A percentile compares a stretch with the other conserved stretches of the same genome.
Conservation (phyloP, 2,888 invertebrate genomes). For the Mystacides longicornis region DNA sequence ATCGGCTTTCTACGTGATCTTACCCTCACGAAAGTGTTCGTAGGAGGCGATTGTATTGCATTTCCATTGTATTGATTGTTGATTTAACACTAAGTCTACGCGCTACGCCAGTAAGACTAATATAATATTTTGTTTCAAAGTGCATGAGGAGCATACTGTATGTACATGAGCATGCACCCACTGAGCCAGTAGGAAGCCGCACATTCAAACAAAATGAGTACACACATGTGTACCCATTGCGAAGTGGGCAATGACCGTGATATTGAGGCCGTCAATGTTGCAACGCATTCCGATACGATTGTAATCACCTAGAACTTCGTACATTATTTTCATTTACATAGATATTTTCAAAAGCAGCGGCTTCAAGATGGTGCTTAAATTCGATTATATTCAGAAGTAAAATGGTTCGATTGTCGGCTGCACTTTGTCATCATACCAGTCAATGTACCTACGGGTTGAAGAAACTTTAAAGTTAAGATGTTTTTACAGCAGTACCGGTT, state of each 20-base stretch:
- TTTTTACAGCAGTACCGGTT: neutral
- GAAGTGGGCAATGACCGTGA: conserved; percentile 11
- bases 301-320: neutral
- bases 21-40: too few relatives aligned
- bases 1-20: too few relatives aligned
- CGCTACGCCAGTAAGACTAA: too few relatives aligned
- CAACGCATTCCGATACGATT: conserved; percentile 5
- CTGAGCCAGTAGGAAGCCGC: neutral
- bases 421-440: neutral
- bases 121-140: too few relatives aligned
- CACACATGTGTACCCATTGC: conserved; percentile 28
- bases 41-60: too few relatives aligned
- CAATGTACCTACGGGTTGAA: neutral
- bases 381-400: too few relatives aligned
- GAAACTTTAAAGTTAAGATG: neutral
- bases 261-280: conserved; percentile 8
- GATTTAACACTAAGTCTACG: too few relatives aligned
- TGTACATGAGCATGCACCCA: neutral
- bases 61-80: too few relatives aligned
- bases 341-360: neutral
- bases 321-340: neutral
- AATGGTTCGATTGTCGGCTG: too few relatives aligned
- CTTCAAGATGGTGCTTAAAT: too few relatives aligned
- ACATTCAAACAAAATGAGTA: neutral
- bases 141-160: too few relatives aligned